Percentiles rank a stretch among this genome's conserved stretches.
These are phyloP conservation scores for Pao palembangensis DNA, from an alignment of 2,113 vertebrate genomes.

Conservation along the genomic window DNA sequence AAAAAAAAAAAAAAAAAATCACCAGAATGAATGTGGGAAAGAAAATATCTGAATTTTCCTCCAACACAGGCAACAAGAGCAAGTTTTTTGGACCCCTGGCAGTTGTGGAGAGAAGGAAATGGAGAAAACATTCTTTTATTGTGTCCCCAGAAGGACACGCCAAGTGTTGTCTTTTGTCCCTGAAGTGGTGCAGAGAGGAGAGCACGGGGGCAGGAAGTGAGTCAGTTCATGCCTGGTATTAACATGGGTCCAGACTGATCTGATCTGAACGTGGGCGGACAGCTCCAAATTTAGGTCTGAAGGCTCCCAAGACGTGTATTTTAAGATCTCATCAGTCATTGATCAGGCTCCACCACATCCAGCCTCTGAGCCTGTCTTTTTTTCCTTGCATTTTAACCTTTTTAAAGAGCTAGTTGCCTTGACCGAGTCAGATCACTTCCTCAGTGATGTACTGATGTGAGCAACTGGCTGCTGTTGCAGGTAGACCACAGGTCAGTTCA, in stretches of 20 bases:
- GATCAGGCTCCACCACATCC: too few relatives aligned
- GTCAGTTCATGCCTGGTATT: background rate
- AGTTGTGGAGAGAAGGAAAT: slow-evolving; percentile 22
- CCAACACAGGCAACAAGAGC: slow-evolving; percentile 44
- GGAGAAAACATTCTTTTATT: slow-evolving; percentile 35
- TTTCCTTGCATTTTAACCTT: background rate
- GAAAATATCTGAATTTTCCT: slow-evolving; percentile 29
- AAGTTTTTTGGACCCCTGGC: slow-evolving; percentile 41
- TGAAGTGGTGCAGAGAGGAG: slow-evolving; percentile 27
- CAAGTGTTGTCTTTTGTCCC: slow-evolving; percentile 29
- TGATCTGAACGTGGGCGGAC: background rate
- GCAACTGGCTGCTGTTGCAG: background rate
- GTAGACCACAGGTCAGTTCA: slow-evolving; percentile 6
- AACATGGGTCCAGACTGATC: background rate
- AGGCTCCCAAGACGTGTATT: too few relatives aligned
- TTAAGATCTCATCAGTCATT: too few relatives aligned
- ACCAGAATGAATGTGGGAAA: slow-evolving; percentile 29
- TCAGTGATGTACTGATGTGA: background rate
- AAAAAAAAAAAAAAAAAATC: slow-evolving; percentile 39
- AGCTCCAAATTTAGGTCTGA: background rate
- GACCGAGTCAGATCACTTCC: background rate
- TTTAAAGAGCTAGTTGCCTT: background rate
- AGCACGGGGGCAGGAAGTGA: background rate
- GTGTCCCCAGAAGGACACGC: slow-evolving; percentile 35
- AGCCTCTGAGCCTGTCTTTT: too few relatives aligned